Base-by-base conservation (phyloP, 2,113 vertebrate genomes). In the Benitochromis conjunctus region DNA sequence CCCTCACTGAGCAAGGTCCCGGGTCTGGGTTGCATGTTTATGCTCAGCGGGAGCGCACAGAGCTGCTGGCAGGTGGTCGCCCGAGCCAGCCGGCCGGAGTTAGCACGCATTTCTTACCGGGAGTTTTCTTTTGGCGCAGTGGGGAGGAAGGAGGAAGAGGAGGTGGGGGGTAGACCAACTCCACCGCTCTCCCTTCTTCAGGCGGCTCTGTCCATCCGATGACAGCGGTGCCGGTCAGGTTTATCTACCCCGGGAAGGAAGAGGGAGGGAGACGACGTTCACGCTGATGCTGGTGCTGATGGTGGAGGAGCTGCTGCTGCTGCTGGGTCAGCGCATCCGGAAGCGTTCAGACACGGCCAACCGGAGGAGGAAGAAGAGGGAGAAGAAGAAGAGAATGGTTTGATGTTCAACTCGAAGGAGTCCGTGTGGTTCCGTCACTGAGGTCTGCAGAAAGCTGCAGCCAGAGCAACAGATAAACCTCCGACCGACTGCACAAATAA, bases 121-220 rank as follows among this genome's bases (percentile, higher is more conserved):
- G 86, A 94, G 89, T 96, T 95, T 89, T 86, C 90, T 95, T 80
- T 96, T 96, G 95, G 93, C 95, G 96, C 95, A 95, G 88, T 92
- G 86, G 92, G 86, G 91, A 91, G 38, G 83, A 64, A 87, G 81
- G 88, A 88, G 86, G 69, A 88, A 62, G 86, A 88, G 57, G 74
- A 86, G 41, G 57, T 83, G 82, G 80, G 86, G 79, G 60, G 86
- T 58, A 90, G 88, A 89, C 34, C 88, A 93, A 93, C 93, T 95
- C 95, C 94, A 91, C 94, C 90, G 86, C 90, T 93, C 95, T 95
- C 93, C 94, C 90, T 91, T 93, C 93, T 94, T 95, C 94, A 95
- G 88, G 83, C 89, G 86, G 86, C 88, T 87, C 90, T 95, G 87
- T 95, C 96, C 96, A 96, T 96, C 53, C 92, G 94, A 80, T 79